These are phyloP conservation scores for Troglohyphantes excavatus DNA, from an alignment of 2,888 invertebrate species.

Conservation along the genomic window DNA sequence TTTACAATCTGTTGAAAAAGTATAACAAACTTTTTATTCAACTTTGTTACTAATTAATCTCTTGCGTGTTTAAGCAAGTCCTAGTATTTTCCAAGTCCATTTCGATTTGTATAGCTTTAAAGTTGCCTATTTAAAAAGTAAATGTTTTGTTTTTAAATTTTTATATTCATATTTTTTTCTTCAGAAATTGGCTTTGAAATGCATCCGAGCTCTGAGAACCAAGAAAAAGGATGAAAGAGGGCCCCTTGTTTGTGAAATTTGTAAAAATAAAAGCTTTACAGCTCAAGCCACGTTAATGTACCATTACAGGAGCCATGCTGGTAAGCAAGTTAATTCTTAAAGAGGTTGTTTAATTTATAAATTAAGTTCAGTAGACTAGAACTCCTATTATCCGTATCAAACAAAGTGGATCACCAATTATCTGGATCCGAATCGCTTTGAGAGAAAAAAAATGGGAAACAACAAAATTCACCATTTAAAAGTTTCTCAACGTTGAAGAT, in stretches of 20 bases:
- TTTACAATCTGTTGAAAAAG: slow-evolving; percentile 55
- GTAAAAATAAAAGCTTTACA: slow-evolving; percentile 85
- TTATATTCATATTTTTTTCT: neutral
- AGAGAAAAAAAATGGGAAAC: no score
- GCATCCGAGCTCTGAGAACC: slow-evolving; percentile 44
- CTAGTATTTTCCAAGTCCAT: neutral
- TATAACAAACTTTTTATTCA: slow-evolving; percentile 13
- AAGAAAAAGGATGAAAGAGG: slow-evolving; percentile 78
- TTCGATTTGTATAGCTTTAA: neutral
- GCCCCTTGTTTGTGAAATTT: slow-evolving; percentile 84
- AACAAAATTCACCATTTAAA: no score
- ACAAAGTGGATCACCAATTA: no score
- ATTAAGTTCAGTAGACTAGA: no score
- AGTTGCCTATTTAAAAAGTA: neutral
- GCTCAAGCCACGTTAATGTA: slow-evolving; percentile 86
- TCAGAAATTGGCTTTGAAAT: slow-evolving; percentile 65
- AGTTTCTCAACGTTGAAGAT: no score
- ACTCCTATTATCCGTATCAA: no score
- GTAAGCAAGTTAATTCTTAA: slow-evolving; percentile 80
- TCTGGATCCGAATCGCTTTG: no score
- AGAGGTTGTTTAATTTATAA: no score
- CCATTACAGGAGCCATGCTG: slow-evolving; percentile 86
- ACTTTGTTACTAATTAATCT: slow-evolving; percentile 15
- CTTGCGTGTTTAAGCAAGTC: neutral
- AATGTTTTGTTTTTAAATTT: neutral